Evolutionary conservation across 1,140 invertebrate genomes (phyloP), one percentile per base, ranked within the genome.

Genomic region (Danaus melanippus): DNA sequence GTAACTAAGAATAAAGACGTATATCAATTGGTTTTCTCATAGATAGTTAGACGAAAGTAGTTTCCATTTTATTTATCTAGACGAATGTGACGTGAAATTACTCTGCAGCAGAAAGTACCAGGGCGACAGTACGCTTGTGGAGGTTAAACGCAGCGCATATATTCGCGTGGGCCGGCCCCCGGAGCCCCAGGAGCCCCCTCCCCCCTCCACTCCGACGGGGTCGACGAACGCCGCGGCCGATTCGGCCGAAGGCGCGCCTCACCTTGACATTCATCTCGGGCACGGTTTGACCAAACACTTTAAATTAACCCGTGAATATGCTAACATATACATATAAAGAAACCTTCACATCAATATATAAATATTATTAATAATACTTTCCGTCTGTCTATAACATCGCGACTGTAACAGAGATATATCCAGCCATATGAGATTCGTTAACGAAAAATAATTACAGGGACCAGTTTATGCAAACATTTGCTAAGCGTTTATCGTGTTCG

Each of bases 211-310:
- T 51, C 66, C 57, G 53, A 52, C 66, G 59, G 69, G 81, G 78
- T 80, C 76, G 72, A 79, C 69, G 77, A 75, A 77, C 72, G 69
- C 68, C 59, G 72, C 67, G 74, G 76, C 75, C 81, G 79, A 79
- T 83, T 82, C 76, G 81, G 79, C 79, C 80, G 82, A 72, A 80
- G 78, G 80, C 78, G 78, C 78, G 78, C 80, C 81, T 86, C 83
- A 86, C 83, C 83, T 86, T 86, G 83, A 86, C 83, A 86, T 86
- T 86, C 83, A 86, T 86, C 81, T 82, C 79, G 69, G 74, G 65
- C 69, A 75, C 73, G 78, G 75, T 83, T 76, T 74, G 74, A 74
- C 72, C 79, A 80, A 78, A 80, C 73, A 69, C 69, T 81, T 12
- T 71, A 72, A 77, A 74, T 76, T 73, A 81, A 79, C 67, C 71